Percentiles rank a stretch among this genome's conserved stretches.
These are phyloP conservation scores for Tenualosa thibaudeaui DNA, from an alignment of 2,797 vertebrate genomes.

Conservation along the genomic window DNA sequence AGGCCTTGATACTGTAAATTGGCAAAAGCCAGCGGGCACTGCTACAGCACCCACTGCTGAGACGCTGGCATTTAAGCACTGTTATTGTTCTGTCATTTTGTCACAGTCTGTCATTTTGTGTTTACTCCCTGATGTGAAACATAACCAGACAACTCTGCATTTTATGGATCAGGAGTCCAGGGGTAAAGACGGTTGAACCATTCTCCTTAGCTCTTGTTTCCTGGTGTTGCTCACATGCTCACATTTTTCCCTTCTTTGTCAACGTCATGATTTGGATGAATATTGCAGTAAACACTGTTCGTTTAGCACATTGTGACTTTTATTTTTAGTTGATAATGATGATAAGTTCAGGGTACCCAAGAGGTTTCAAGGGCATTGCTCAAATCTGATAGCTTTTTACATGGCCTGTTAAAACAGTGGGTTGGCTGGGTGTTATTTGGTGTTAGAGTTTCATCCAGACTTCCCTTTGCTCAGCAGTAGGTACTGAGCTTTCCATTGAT, in stretches of 20 bases:
- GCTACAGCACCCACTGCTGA: not conserved
- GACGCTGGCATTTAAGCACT: not conserved
- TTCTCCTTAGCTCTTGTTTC: not conserved
- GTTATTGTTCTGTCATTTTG: slow-evolving; percentile 16
- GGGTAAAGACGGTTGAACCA: not conserved
- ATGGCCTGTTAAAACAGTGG: not conserved
- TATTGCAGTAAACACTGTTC: not conserved
- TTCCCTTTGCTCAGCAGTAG: not conserved
- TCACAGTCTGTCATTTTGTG: slow-evolving; percentile 19
- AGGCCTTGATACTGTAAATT: not conserved
- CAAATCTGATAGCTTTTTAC: not conserved
- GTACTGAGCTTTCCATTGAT: not conserved
- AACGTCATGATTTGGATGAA: not conserved
- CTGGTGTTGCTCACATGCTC: not conserved
- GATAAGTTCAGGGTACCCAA: not conserved
- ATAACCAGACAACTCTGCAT: not conserved
- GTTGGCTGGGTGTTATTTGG: not conserved
- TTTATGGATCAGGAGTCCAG: not conserved
- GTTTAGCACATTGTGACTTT: not conserved
- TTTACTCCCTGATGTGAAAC: not conserved
- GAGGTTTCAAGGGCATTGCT: slow-evolving; percentile 3
- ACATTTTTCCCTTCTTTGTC: not conserved
- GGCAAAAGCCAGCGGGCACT: not conserved
- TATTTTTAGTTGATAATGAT: not conserved
- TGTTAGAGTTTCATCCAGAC: not conserved